Base-by-base conservation (phyloP, 2,888 invertebrate genomes). In the Leptopilina drosophilae region DNA sequence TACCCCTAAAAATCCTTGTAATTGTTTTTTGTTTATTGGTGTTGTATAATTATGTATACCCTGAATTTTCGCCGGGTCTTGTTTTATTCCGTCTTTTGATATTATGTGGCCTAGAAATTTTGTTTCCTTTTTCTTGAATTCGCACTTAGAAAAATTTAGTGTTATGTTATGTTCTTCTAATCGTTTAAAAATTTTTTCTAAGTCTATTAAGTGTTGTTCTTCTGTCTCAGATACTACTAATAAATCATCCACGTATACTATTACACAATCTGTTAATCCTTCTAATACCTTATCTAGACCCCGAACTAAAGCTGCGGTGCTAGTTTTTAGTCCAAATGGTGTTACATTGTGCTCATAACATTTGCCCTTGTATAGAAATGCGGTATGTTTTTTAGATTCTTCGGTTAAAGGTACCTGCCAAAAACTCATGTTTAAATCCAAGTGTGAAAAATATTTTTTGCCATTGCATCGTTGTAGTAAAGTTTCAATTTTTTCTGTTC, bases 391-490 rank as follows among this genome's bases (percentile, higher is more conserved):
- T n/a, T 20, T 11, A 1, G 77, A 75, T 2, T 67, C 65, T 11
- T 69, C 64, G 7, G 81, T 62, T 5, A 86, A 56, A 0, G 83
- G 83, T 0, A 85, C 77, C 33, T 85, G 84, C 85, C 84, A 85
- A 33, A 85, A 86, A 14, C 84, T 84, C 4, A 69, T 76, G 0
- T 75, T 81, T 15, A 86, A 14, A 77, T 85, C 85, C 0, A 86
- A 15, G 4, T 78, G 80, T 0, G 82, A 82, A 65, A 84, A 81
- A 12, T 56, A 15, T 9, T 15, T 66, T 15, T 66, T 46, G 4
- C 42, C 42, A 5, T 3, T 6, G 4, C 46, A 46, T 11, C 66
- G 14, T 42, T 66, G 42, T 2, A 66, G 33, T 7, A 65, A 8
- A 0, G n/a, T 14, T 0, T 65, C 65, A 4, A 65, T 65, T 40